Percentiles rank a stretch among this genome's conserved stretches.
These are phyloP conservation scores for Pangasius krempfi DNA, from an alignment of 2,797 vertebrate genomes.

Conservation along the genomic window DNA sequence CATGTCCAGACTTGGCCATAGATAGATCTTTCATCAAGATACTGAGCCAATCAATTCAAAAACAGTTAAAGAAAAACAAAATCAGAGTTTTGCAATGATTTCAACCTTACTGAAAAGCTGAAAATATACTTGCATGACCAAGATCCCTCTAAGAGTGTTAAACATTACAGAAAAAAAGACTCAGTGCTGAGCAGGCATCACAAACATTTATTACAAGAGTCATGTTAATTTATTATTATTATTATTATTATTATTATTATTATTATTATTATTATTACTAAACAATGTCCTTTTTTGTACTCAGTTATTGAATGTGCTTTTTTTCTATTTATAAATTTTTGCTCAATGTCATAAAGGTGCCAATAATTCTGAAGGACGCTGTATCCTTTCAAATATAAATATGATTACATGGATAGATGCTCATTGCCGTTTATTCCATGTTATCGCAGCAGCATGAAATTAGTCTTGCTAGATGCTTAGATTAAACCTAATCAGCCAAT, in stretches of 20 bases:
- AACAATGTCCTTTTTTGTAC: background rate
- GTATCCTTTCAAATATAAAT: background rate
- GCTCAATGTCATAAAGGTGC: background rate
- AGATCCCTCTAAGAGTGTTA: background rate
- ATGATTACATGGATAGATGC: background rate
- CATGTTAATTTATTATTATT: background rate
- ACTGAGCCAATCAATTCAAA: background rate
- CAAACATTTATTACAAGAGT: background rate
- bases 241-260: too few species aligned
- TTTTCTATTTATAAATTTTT: background rate
- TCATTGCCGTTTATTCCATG: background rate
- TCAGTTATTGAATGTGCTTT: background rate
- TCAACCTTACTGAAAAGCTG: background rate
- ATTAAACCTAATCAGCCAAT: slow-evolving; percentile 11
- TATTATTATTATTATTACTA: background rate
- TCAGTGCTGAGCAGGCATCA: background rate
- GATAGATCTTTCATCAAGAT: background rate
- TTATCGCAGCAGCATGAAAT: background rate
- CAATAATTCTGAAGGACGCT: background rate
- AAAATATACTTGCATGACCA: background rate
- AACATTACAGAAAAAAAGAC: background rate
- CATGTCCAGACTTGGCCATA: background rate
- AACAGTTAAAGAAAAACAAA: background rate
- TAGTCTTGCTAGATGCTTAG: background rate
- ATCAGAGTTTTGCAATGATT: background rate